Evolutionary conservation across 2,888 invertebrate genomes (phyloP).

Genomic region (Flexamia atlantica): DNA sequence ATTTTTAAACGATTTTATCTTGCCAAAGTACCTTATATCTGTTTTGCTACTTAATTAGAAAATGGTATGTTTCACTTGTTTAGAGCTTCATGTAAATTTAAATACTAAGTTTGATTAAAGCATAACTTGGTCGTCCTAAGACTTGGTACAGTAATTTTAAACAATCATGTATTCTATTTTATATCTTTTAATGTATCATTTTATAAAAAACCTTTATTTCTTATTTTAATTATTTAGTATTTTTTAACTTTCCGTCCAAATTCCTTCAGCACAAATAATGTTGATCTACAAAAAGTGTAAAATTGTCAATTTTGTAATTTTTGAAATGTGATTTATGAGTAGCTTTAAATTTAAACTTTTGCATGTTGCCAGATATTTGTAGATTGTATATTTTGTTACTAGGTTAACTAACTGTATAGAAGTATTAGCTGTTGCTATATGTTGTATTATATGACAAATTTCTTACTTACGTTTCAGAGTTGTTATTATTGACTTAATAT

Average conservation of each 20-base stretch:
- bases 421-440: conserved; percentile 20
- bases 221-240: not conserved
- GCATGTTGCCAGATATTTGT: conserved; percentile 36
- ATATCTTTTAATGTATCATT: not conserved
- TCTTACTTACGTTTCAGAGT: not conserved
- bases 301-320: conserved; percentile 17
- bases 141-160: no score
- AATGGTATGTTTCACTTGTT: not conserved
- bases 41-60: not conserved
- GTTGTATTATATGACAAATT: conserved; percentile 14
- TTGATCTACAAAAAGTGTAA: not conserved
- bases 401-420: conserved; percentile 2
- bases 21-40: conserved; percentile 2
- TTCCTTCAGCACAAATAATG: not conserved
- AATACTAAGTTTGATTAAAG: no score
- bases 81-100: no score
- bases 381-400: conserved; percentile 44
- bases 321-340: conserved; percentile 21
- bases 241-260: conserved; percentile 29
- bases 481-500: not conserved
- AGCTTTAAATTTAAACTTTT: conserved; percentile 12
- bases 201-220: not conserved
- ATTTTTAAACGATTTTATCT: not conserved
- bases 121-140: no score
- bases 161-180: no score